Conservation (phyloP, 1,140 invertebrate genomes). For the Oryctes rhinoceros region DNA sequence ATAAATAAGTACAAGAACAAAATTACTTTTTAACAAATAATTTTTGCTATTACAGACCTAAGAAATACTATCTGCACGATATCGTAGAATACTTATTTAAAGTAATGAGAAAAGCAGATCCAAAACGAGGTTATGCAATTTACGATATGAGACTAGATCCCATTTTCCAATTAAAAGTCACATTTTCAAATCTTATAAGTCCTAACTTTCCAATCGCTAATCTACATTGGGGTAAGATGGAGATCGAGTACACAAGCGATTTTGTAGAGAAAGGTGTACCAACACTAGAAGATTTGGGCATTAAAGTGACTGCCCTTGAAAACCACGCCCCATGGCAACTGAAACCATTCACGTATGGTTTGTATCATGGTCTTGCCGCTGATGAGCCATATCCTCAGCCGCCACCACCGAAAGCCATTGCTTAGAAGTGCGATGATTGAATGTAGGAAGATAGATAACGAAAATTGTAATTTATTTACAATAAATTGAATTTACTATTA, state of each 20-base stretch:
- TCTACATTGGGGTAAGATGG: constrained; percentile 80
- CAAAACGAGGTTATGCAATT: constrained; percentile 68
- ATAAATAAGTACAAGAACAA: not conserved
- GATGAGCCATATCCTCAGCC: constrained; percentile 76
- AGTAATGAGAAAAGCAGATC: constrained; percentile 74
- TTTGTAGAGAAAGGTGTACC: constrained; percentile 70
- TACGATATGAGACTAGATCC: constrained; percentile 77
- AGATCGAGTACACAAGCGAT: constrained; percentile 83
- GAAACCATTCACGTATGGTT: constrained; percentile 68
- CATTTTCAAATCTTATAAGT: constrained; percentile 68
- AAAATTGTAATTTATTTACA: constrained; percentile 3
- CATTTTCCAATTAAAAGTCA: constrained; percentile 72
- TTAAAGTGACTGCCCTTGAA: constrained; percentile 78
- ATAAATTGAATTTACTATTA: constrained; percentile 10
- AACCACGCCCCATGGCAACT: constrained; percentile 81
- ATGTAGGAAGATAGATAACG: not conserved
- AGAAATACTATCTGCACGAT: constrained; percentile 80
- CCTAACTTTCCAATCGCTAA: constrained; percentile 72
- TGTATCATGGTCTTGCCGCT: constrained; percentile 78
- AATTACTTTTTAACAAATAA: constrained; percentile 23
- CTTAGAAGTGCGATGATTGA: constrained; percentile 46
- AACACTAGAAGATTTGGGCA: constrained; percentile 87
- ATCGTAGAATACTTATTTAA: constrained; percentile 81
- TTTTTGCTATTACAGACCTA: constrained; percentile 69
- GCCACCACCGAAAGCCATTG: constrained; percentile 63